Conservation (phyloP, 2,888 invertebrate genomes). For the Linnaemya tessellans region DNA sequence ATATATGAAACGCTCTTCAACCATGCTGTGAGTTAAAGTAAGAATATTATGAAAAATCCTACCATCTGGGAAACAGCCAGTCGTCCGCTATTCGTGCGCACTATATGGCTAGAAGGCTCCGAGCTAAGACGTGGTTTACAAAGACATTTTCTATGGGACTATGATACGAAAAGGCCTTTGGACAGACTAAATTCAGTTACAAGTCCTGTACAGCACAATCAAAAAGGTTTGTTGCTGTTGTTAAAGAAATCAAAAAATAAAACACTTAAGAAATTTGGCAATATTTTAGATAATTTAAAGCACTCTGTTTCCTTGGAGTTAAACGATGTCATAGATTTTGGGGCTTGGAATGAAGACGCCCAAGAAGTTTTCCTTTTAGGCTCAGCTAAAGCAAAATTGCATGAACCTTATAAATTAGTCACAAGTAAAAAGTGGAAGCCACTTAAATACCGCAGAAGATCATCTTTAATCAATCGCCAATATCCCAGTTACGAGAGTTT, state of each 20-base stretch:
- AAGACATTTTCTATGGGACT: conserved; percentile 82
- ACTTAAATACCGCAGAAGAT: conserved; percentile 23
- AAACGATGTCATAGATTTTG: conserved; percentile 32
- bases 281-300: conserved; percentile 60
- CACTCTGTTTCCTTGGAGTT: conserved; percentile 65
- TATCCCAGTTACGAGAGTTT: conserved; percentile 56
- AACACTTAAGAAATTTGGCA: neutral
- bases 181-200: conserved; percentile 41
- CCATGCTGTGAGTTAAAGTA: neutral
- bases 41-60: conserved; percentile 81
- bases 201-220: conserved; percentile 7
- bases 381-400: conserved; percentile 72
- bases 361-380: conserved; percentile 70
- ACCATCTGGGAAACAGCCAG: conserved; percentile 87
- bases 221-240: conserved; percentile 37
- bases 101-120: conserved; percentile 87
- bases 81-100: conserved; percentile 86
- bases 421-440: conserved; percentile 19
- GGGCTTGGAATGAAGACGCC: conserved; percentile 26
- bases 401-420: conserved; percentile 39
- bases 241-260: neutral
- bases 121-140: conserved; percentile 84
- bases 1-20: conserved; percentile 10
- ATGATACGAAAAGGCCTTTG: conserved; percentile 77
- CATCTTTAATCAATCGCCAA: conserved; percentile 37